Base-by-base conservation (phyloP, 2,113 vertebrate species). In the Origma solitaria region DNA sequence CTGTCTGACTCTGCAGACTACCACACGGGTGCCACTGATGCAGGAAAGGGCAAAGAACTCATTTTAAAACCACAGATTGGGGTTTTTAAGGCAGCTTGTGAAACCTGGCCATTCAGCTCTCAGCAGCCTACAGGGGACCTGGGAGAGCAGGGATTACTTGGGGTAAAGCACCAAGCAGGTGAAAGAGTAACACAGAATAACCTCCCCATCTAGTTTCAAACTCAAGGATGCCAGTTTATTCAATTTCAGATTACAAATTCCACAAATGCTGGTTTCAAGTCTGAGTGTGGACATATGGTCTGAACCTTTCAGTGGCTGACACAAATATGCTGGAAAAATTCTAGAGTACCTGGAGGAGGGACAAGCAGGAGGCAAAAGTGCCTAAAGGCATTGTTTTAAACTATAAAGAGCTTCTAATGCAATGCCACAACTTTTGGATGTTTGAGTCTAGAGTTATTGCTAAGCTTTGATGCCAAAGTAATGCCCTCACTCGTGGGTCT, bases 91-190 rank as follows among this genome's bases (percentile, higher is more conserved):
- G 60, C 17, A 49, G 12, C 2, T 38, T 64, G 45, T 2, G 30
- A 90, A 66, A 49, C 11, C 6, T 45, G 23, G 31, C 20, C 13
- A 30, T 37, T 21, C 33, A 70, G 16, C 6, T 58, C 16, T 44
- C 16, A 28, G 35, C 17, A 71, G 27, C 30, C 6, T 53, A 27
- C 1, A 2, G 17, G 21, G 14, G 1, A 35, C 42, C 21, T 2
- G 8, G 20, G 4, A 16, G 24, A 82, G 10, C 6, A 37, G 35
- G 30, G 5, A 20, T 65, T 45, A 19, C 22, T 20, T 42, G 10
- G 12, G 4, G 4, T 23, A 40, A 28, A 33, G 30, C 7, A 47
- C 9, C 57, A 38, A 86, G 20, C 7, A 75, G n/a, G 16, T 37
- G 30, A 65, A 54, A 71, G 81, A 42, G 20, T 15, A 79, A 35